phyloP scores from a whole-genome alignment of 2,797 vertebrate genomes.

The Xerus rutilus region DNA sequence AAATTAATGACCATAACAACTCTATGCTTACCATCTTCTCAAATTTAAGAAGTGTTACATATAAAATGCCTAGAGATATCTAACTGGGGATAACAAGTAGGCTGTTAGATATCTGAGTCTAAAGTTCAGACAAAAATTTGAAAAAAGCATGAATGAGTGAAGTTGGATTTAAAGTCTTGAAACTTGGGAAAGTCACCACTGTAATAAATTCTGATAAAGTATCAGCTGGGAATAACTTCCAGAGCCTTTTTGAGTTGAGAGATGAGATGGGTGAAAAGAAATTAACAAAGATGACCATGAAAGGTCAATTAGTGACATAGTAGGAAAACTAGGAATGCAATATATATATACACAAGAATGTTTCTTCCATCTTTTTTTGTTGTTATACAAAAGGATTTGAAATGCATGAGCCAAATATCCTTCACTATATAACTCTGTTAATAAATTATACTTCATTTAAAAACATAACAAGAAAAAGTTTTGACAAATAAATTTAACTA shows the following conservation, averaged over 20 bases:
- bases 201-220: not conserved
- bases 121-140: not conserved
- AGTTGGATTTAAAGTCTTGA: not conserved
- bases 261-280: not conserved
- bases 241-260: not conserved
- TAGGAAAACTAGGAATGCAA: not conserved
- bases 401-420: not conserved
- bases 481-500: not conserved
- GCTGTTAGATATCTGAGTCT: not conserved
- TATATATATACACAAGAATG: not conserved
- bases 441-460: not conserved
- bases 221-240: not conserved
- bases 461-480: not conserved
- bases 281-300: not conserved
- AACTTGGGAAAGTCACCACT: not conserved
- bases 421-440: not conserved
- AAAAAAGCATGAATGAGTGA: not conserved
- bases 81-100: not conserved
- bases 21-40: too few species aligned
- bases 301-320: not conserved
- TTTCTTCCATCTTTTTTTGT: not conserved
- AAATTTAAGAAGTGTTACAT: not conserved
- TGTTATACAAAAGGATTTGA: not conserved
- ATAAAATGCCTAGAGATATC: not conserved
- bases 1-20: not conserved